These are phyloP conservation scores for Adelges cooleyi DNA, from an alignment of 1,140 invertebrate species.

Conservation along the genomic window DNA sequence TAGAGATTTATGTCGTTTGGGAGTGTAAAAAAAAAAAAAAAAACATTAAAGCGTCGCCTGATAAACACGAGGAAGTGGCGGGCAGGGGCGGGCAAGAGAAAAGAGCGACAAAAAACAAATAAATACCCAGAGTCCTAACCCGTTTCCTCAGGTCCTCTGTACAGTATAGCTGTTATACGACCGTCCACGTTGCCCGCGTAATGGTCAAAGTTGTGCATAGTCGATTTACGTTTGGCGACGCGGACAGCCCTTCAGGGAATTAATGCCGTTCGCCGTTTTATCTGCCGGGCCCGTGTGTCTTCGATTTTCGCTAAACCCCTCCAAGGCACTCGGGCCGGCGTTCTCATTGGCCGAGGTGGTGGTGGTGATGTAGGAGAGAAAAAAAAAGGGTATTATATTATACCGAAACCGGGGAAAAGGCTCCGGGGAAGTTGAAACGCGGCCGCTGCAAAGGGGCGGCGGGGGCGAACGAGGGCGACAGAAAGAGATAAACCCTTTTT, in stretches of 20 bases:
- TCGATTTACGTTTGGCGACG: slow-evolving; percentile 27
- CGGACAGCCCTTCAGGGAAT: slow-evolving; percentile 22
- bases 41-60: slow-evolving; percentile 23
- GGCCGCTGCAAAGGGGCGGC: no score
- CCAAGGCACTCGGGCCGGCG: slow-evolving; percentile 4
- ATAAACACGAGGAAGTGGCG: slow-evolving; percentile 12
- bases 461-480: background rate
- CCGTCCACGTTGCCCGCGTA: background rate
- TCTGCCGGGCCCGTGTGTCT: slow-evolving; percentile 26
- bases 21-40: slow-evolving; percentile 15
- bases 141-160: no score
- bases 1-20: slow-evolving; percentile 17
- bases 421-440: slow-evolving; percentile 17
- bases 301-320: slow-evolving; percentile 24
- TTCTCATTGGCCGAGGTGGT: slow-evolving; percentile 1
- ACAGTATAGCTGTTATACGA: no score
- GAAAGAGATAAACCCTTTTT: slow-evolving; percentile 22
- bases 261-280: slow-evolving; percentile 25
- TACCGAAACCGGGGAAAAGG: slow-evolving; percentile 11
- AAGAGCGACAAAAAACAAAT: slow-evolving; percentile 13
- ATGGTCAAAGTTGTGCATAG: slow-evolving; percentile 22
- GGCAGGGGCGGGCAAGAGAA: background rate
- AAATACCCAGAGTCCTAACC: no score
- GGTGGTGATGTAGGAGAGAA: background rate
- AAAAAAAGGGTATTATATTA: slow-evolving; percentile 17